These are phyloP conservation scores for Phalacrocorax carbo DNA, from an alignment of 2,113 vertebrate genomes.

Conservation along the genomic window DNA sequence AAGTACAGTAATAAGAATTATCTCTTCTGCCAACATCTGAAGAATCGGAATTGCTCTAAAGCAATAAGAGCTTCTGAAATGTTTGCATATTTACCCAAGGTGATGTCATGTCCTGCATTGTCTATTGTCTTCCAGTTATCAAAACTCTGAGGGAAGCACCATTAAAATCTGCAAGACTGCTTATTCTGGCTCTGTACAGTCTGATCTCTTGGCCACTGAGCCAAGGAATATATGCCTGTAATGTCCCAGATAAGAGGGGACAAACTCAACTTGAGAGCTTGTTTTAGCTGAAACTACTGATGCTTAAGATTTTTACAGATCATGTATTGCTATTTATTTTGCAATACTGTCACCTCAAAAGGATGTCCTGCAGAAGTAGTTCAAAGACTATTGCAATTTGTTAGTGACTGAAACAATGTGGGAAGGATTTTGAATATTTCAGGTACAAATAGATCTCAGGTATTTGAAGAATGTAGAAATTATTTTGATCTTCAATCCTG, in stretches of 20 bases:
- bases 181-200: background rate
- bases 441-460: rapidly evolving
- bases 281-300: background rate
- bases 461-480: background rate
- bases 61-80: background rate
- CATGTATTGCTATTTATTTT: background rate
- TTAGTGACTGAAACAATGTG: background rate
- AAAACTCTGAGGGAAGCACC: background rate
- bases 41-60: background rate
- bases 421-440: background rate
- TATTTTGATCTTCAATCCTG: background rate
- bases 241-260: background rate
- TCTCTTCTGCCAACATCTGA: background rate
- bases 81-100: background rate
- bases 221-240: background rate
- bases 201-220: background rate
- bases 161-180: background rate
- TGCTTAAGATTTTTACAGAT: background rate
- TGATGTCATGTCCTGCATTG: background rate
- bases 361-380: background rate
- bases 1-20: background rate
- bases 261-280: background rate
- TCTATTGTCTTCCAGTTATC: background rate
- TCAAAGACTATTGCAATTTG: background rate
- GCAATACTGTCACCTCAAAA: background rate